Conservation (phyloP, 2,113 vertebrate species). For the Pao palembangensis region DNA sequence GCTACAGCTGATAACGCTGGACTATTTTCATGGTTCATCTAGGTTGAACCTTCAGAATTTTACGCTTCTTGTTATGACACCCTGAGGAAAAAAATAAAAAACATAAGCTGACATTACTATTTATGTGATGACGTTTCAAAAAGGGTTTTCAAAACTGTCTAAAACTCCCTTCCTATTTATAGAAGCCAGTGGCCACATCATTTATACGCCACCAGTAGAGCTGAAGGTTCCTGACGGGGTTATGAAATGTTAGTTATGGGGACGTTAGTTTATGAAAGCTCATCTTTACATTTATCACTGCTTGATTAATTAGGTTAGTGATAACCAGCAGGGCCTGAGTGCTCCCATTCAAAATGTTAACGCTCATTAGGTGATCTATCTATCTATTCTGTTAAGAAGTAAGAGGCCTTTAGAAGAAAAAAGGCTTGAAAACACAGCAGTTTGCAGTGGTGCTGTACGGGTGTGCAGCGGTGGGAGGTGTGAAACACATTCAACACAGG, state of each 20-base stretch:
- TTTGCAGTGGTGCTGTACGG: conserved; percentile 22
- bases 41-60: too few relatives aligned
- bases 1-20: not conserved
- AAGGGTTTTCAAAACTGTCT: not conserved
- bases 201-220: not conserved
- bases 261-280: too few relatives aligned
- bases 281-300: too few relatives aligned
- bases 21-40: not conserved
- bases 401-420: conserved; percentile 7
- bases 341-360: conserved; percentile 17
- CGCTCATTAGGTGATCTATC: not conserved
- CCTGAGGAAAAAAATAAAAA: too few relatives aligned
- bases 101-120: too few relatives aligned
- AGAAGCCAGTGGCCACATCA: not conserved
- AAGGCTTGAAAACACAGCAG: not conserved
- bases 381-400: conserved; percentile 20
- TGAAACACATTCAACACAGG: conserved; percentile 44
- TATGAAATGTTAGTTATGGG: too few relatives aligned
- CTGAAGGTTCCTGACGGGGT: not conserved
- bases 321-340: not conserved
- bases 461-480: conserved; percentile 12
- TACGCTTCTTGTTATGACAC: not conserved
- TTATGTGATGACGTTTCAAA: too few relatives aligned
- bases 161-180: not conserved
- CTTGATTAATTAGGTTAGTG: too few relatives aligned